Percentiles rank a stretch among this genome's conserved stretches.
Conservation (phyloP, 1,140 invertebrate species). For the Listronotus bonariensis region DNA sequence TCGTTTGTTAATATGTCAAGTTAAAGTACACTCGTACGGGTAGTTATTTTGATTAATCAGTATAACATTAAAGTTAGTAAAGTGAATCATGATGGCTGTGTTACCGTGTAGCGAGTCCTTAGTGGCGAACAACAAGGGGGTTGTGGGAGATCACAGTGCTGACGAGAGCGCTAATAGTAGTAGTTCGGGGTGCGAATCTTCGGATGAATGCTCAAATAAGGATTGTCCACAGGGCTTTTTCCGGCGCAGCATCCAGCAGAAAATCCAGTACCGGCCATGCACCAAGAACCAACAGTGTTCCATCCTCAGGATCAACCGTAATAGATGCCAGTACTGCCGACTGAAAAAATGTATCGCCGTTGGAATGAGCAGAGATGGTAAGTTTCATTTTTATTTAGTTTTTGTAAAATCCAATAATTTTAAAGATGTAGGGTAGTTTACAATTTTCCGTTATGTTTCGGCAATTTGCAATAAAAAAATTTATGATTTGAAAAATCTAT, state of each 20-base stretch:
- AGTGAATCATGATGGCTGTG: slow-evolving; percentile 53
- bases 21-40: not conserved
- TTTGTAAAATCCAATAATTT: not conserved
- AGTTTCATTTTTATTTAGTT: slow-evolving; percentile 53
- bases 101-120: slow-evolving; percentile 50
- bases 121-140: slow-evolving; percentile 16
- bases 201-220: slow-evolving; percentile 56
- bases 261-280: slow-evolving; percentile 96
- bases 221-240: slow-evolving; percentile 80
- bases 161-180: slow-evolving; percentile 42
- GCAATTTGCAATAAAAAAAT: no score
- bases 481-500: no score
- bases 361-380: slow-evolving; percentile 98
- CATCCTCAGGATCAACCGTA: slow-evolving; percentile 94
- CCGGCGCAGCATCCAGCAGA: slow-evolving; percentile 92
- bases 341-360: slow-evolving; percentile 98
- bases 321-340: slow-evolving; percentile 95
- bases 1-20: not conserved
- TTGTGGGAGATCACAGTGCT: slow-evolving; percentile 6
- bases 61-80: not conserved
- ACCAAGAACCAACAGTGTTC: slow-evolving; percentile 98
- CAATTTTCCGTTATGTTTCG: no score
- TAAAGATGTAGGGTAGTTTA: no score
- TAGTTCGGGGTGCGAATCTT: slow-evolving; percentile 64
- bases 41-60: not conserved